Evolutionary conservation across 1,140 invertebrate genomes (phyloP), one percentile per base, ranked within the genome.

Genomic region (Idris sp.): DNA sequence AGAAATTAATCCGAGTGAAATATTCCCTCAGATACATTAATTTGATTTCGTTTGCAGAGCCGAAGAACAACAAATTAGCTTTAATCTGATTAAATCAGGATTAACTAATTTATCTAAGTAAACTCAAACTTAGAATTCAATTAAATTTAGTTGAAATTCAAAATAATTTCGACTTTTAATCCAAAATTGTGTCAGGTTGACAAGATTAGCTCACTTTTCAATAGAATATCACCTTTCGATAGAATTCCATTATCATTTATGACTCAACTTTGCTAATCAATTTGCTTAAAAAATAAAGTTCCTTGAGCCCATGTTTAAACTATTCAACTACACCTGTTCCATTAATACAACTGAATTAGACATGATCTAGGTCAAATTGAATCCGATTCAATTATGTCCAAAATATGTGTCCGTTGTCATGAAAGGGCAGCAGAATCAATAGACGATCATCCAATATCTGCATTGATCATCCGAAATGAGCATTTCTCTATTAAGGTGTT

Each of bases 401-500:
- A 64, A 59, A 51, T 51, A 51, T 51, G 38, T 28, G 25, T 18
- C 22, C 40, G 36, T 64, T 64, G 59, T n/a, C n/a, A n/a, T n/a
- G n/a, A n/a, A n/a, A 64, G 49, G 10, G 41, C 33, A 26, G 8
- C 36, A 33, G 31, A 44, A 64, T 64, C 48, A 36, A 64, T 64
- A 30, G 38, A 49, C 49, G 25, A 30, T 64, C 36, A 59, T 16
- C 41, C 22, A 19, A 6, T 8, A 41, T 54, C 51, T 41, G 14
- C 35, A 53, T 53, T 38, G 26, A 2, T 40, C 25, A 26, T 40
- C n/a, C n/a, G n/a, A n/a, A n/a, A n/a, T n/a, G n/a, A n/a, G n/a
- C n/a, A n/a, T n/a, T n/a, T n/a, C n/a, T n/a, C n/a, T n/a, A n/a
- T n/a, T n/a, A n/a, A n/a, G n/a, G n/a, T n/a, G n/a, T n/a, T n/a